Conservation (phyloP, 2,113 vertebrate genomes). For the Neolamprologus hecqui region DNA sequence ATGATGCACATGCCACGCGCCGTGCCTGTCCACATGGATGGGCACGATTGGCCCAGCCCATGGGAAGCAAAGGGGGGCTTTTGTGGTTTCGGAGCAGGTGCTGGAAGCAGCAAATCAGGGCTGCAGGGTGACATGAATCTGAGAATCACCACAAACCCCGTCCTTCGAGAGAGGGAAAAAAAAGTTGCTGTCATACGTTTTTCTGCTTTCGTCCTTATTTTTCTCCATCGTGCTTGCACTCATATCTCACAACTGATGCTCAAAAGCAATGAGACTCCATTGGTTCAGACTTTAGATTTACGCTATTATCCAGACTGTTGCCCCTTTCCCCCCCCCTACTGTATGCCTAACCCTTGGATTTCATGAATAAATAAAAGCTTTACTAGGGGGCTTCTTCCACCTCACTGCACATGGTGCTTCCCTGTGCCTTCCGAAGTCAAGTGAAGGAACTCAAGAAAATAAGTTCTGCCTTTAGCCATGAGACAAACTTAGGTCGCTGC, state of each 20-base stretch:
- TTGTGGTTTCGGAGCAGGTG: conserved; percentile 36
- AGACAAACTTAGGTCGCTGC: conserved; percentile 43
- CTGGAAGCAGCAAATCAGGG: conserved; percentile 2
- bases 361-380: conserved; percentile 69
- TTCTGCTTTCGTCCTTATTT: not conserved
- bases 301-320: not conserved
- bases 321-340: not conserved
- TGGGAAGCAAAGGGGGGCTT: not conserved
- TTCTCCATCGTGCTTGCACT: not conserved
- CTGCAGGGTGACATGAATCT: conserved; percentile 25
- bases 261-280: not conserved
- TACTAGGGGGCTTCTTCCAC: conserved; percentile 54
- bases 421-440: conserved; percentile 38
- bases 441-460: conserved; percentile 41
- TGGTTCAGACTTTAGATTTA: not conserved
- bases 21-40: conserved; percentile 33
- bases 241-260: not conserved
- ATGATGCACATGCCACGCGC: conserved; percentile 25
- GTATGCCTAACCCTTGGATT: conserved; percentile 43
- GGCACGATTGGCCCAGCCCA: conserved; percentile 21
- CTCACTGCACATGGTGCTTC: conserved; percentile 40
- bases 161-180: not conserved
- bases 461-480: conserved; percentile 39
- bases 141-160: not conserved
- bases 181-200: not conserved